These are phyloP conservation scores for Sarcophaga variegata DNA, from an alignment of 2,888 invertebrate species.

Conservation along the genomic window DNA sequence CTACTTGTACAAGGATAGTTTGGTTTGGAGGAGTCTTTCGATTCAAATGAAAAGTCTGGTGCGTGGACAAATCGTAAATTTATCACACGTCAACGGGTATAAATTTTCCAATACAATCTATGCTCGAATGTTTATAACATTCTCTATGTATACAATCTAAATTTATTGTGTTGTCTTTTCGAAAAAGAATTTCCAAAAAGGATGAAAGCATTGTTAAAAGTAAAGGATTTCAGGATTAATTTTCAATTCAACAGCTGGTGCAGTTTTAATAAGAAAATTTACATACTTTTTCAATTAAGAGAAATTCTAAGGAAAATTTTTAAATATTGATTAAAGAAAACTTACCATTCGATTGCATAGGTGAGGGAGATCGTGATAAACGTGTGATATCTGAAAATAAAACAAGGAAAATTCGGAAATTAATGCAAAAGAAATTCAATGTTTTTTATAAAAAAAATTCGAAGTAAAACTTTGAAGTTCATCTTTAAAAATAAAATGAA, in stretches of 20 bases:
- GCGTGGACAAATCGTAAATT: constrained; percentile 79
- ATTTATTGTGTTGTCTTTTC: no score
- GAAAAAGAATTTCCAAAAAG: neutral
- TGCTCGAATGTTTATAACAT: no score
- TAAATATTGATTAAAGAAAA: constrained; percentile 67
- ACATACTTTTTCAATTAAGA: neutral
- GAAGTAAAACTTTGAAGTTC: no score
- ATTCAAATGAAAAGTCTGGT: constrained; percentile 38
- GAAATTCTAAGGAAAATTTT: neutral
- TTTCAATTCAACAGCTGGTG: constrained; percentile 1
- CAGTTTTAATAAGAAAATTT: neutral
- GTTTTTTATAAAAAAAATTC: no score
- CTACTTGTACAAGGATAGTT: no score
- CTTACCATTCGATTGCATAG: constrained; percentile 89
- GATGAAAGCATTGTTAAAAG: neutral
- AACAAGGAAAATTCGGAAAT: constrained; percentile 53
- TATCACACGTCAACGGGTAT: constrained; percentile 71
- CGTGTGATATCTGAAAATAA: constrained; percentile 83
- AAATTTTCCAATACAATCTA: constrained; percentile 47
- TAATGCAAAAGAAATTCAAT: neutral
- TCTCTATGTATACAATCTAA: no score
- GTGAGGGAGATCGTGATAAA: constrained; percentile 90
- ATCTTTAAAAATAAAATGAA: no score
- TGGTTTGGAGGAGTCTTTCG: neutral
- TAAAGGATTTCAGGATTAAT: neutral